phyloP scores from a whole-genome alignment of 1,140 invertebrate species.

The Fopius arisanus region DNA sequence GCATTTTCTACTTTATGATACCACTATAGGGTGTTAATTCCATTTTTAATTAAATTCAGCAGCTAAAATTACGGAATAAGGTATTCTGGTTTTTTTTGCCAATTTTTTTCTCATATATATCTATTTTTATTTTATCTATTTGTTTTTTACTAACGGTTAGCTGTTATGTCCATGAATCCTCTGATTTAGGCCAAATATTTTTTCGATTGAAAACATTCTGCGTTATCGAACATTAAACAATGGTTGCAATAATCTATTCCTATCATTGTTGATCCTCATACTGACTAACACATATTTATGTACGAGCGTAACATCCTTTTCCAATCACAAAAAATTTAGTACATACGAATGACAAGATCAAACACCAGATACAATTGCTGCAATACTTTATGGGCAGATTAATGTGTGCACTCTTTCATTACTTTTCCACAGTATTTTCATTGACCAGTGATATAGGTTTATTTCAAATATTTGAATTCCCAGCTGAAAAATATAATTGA shows the following conservation, averaged over 20 bases:
- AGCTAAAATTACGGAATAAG: too few species aligned
- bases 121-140: too few species aligned
- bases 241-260: too few species aligned
- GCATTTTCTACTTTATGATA: background rate
- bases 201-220: too few species aligned
- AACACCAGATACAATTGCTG: background rate
- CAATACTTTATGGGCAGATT: background rate
- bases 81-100: too few species aligned
- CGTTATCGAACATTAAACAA: too few species aligned
- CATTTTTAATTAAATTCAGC: too few species aligned
- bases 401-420: background rate
- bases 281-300: background rate
- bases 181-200: too few species aligned
- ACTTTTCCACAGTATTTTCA: background rate
- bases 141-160: too few species aligned
- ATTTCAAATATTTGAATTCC: slow-evolving; percentile 25
- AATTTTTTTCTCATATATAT: too few species aligned
- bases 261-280: too few species aligned
- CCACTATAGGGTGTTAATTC: background rate
- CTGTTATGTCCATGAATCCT: too few species aligned
- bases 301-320: background rate
- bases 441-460: background rate
- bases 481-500: background rate
- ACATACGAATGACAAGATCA: background rate
- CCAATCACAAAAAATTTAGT: background rate